phyloP scores from a whole-genome alignment of 2,888 invertebrate genomes.

The Diarsia dahlii region DNA sequence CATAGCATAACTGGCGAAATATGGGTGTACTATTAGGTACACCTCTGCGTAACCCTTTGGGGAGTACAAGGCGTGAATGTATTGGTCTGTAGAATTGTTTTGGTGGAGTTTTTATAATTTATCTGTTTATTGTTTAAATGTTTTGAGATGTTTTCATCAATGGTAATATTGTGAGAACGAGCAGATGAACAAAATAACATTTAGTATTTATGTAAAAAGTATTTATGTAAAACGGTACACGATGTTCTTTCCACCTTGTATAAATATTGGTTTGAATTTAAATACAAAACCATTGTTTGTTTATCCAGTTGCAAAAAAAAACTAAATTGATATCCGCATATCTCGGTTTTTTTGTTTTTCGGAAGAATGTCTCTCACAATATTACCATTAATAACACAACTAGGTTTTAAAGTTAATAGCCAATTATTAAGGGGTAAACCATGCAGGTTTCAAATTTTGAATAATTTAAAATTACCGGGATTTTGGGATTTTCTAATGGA shows the following conservation, averaged over 20 bases:
- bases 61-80: too few relatives aligned
- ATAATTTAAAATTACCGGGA: slow-evolving; percentile 32
- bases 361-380: slow-evolving; percentile 26
- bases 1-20: too few relatives aligned
- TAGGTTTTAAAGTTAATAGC: slow-evolving; percentile 24
- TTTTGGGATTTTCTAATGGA: slow-evolving; percentile 36
- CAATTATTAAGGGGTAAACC: slow-evolving; percentile 55
- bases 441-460: slow-evolving; percentile 58
- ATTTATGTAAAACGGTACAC: neutral
- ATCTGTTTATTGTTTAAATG: slow-evolving; percentile 1
- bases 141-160: slow-evolving; percentile 7
- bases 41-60: too few relatives aligned
- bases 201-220: too few relatives aligned
- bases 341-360: neutral
- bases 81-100: neutral
- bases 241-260: too few relatives aligned
- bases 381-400: neutral
- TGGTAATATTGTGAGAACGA: slow-evolving; percentile 31
- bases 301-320: neutral
- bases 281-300: neutral
- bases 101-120: neutral
- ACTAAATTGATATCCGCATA: too few relatives aligned
- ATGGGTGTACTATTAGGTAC: too few relatives aligned
- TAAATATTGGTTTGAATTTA: too few relatives aligned
- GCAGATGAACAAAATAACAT: too few relatives aligned